These are phyloP conservation scores for Leucoma salicis DNA, from an alignment of 2,888 invertebrate genomes.

Conservation along the genomic window DNA sequence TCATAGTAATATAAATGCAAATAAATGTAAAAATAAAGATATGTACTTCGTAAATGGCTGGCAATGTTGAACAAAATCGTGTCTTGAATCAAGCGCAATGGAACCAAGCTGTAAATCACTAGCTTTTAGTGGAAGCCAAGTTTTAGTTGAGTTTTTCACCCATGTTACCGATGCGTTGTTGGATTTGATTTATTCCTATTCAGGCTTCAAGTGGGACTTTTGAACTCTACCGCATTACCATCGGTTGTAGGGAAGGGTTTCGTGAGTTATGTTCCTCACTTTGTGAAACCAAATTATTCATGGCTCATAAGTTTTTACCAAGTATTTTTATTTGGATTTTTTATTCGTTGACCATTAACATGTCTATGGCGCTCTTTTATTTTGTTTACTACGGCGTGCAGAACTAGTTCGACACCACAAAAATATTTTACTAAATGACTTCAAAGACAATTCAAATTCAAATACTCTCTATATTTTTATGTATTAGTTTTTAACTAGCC, in stretches of 20 bases:
- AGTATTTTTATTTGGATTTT: slow-evolving; percentile 16
- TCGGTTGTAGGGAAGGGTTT: slow-evolving; percentile 37
- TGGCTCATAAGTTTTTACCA: slow-evolving; percentile 13
- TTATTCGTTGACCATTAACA: slow-evolving; percentile 14
- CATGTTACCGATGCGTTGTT: slow-evolving; percentile 47
- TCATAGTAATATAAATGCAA: too few relatives aligned
- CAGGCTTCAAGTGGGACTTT: slow-evolving; percentile 54
- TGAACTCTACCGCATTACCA: slow-evolving; percentile 49
- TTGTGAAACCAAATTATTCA: slow-evolving; percentile 38
- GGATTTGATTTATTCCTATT: slow-evolving; percentile 62
- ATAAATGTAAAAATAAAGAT: too few relatives aligned
- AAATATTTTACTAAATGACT: too few relatives aligned
- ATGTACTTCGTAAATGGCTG: too few relatives aligned
- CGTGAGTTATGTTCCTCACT: slow-evolving; percentile 44
- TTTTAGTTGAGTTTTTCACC: slow-evolving; percentile 28
- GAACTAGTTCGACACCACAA: too few relatives aligned
- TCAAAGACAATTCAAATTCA: too few relatives aligned
- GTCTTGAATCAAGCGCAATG: slow-evolving; percentile 28
- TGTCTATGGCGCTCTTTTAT: slow-evolving; percentile 8
- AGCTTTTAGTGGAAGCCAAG: slow-evolving; percentile 20
- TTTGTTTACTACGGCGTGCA: background rate
- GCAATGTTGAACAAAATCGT: too few relatives aligned
- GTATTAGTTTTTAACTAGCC: too few relatives aligned
- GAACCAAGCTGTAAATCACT: slow-evolving; percentile 20
- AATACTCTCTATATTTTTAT: too few relatives aligned